Evolutionary conservation across 2,888 invertebrate genomes (phyloP).

Genomic region (Reticulitermes lucifugus): DNA sequence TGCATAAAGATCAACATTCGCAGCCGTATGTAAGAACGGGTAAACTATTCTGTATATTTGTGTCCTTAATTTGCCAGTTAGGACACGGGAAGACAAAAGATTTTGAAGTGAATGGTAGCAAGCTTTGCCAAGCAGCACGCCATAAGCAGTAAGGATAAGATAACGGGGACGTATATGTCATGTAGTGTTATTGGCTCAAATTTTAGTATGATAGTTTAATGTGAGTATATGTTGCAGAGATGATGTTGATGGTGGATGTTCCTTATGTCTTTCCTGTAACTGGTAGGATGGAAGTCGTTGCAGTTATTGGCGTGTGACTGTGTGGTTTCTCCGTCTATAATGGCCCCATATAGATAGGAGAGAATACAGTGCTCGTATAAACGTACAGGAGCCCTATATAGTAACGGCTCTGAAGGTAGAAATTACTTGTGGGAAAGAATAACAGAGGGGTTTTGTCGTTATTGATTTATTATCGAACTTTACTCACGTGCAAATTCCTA

Average conservation of each 20-base stretch:
- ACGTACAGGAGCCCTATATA: not conserved
- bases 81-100: no score
- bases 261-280: conserved; percentile 29
- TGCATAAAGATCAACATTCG: no score
- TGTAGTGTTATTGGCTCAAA: not conserved
- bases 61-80: no score
- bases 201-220: not conserved
- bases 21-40: no score
- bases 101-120: no score
- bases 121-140: no score
- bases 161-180: not conserved
- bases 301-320: conserved; percentile 25
- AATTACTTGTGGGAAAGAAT: not conserved
- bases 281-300: conserved; percentile 8
- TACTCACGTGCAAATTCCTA: not conserved
- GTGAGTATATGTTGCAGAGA: not conserved
- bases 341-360: conserved; percentile 6
- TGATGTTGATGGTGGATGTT: not conserved
- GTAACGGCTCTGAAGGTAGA: not conserved
- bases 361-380: conserved; percentile 10
- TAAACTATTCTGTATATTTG: no score
- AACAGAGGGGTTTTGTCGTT: not conserved
- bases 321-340: not conserved
- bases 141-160: not conserved
- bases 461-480: not conserved